Percentiles rank a stretch among this genome's conserved stretches.
phyloP scores from a whole-genome alignment of 2,888 invertebrate species.

The Ctena decussata region DNA sequence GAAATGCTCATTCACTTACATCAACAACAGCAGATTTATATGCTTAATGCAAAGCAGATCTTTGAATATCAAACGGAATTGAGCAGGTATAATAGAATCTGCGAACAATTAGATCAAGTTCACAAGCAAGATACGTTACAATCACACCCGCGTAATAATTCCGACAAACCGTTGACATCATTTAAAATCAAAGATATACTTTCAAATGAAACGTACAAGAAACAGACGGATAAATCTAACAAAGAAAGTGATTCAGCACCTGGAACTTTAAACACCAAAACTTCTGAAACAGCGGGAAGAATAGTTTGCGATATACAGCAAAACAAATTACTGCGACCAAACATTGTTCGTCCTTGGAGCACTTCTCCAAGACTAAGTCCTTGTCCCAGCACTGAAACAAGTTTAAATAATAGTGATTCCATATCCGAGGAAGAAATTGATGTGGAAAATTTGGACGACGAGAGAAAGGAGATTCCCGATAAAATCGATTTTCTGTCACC shows the following conservation, averaged over 20 bases:
- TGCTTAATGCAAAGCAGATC: neutral
- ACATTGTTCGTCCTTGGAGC: slow-evolving; percentile 72
- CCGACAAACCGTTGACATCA: slow-evolving; percentile 79
- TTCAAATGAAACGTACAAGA: slow-evolving; percentile 13
- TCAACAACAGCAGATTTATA: neutral
- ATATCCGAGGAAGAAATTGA: slow-evolving; percentile 74
- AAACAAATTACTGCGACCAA: neutral
- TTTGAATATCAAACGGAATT: neutral
- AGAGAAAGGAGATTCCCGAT: slow-evolving; percentile 57
- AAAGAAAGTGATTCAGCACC: too few relatives aligned
- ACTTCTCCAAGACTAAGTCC: slow-evolving; percentile 39
- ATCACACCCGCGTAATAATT: slow-evolving; percentile 62
- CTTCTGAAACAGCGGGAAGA: neutral
- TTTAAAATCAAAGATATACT: slow-evolving; percentile 82
- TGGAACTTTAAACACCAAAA: too few relatives aligned
- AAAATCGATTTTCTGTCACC: slow-evolving; percentile 89
- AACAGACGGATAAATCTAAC: too few relatives aligned
- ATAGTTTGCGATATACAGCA: neutral
- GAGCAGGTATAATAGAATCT: neutral
- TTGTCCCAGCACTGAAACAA: slow-evolving; percentile 64
- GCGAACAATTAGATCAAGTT: neutral
- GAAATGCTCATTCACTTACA: neutral
- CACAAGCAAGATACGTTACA: neutral
- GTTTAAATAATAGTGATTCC: slow-evolving; percentile 63
- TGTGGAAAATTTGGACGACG: slow-evolving; percentile 66